Conservation (phyloP, 2,113 vertebrate genomes). For the Prionailurus viverrinus region DNA sequence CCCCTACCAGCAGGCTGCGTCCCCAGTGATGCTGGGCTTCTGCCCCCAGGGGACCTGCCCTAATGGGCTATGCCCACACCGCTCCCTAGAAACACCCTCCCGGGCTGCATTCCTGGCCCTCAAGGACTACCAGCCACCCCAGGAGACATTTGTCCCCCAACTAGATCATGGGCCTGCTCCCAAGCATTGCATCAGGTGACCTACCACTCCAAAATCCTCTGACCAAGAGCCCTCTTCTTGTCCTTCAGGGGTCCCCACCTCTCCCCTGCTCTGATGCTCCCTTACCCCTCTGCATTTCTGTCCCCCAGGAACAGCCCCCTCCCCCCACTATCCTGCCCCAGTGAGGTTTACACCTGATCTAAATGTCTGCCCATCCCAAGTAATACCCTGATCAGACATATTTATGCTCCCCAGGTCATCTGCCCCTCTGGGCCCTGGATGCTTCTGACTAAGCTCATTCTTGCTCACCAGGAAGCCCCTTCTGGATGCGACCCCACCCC, state of each 20-base stretch:
- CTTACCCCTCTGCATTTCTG: neutral
- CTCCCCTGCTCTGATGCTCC: neutral
- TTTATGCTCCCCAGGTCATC: neutral
- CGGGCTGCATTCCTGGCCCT: neutral
- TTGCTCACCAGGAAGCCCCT: neutral
- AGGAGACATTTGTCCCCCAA: neutral
- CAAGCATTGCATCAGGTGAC: neutral
- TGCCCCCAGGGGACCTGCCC: neutral
- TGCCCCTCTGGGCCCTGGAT: neutral
- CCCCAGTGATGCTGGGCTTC: neutral
- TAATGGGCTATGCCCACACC: neutral
- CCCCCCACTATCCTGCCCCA: neutral
- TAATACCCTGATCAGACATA: neutral
- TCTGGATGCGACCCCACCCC: neutral
- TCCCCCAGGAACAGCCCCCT: neutral
- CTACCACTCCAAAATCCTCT: neutral
- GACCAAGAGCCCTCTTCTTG: neutral
- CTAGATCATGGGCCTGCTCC: neutral
- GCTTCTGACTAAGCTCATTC: neutral
- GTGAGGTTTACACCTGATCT: neutral
- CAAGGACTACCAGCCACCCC: neutral
- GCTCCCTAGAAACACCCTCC: neutral
- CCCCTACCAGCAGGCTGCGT: neutral
- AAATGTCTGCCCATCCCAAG: neutral
- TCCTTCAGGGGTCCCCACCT: neutral